A percentile compares a stretch with the other conserved stretches of the same genome.
Conservation (phyloP, 2,888 invertebrate species). For the Helobdella robusta region DNA sequence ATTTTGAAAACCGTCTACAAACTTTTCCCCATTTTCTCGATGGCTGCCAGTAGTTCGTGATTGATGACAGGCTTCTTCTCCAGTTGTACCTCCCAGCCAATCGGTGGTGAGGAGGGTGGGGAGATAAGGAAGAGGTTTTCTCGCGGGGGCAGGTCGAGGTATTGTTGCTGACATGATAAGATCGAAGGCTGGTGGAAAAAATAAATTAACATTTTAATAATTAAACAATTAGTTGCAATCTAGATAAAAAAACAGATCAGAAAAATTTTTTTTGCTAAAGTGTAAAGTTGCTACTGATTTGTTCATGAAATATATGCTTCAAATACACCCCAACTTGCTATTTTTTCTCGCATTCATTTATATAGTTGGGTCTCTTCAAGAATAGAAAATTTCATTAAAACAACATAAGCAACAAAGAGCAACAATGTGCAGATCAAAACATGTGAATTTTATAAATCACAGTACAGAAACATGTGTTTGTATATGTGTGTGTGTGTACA, state of each 20-base stretch:
- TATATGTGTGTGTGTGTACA: too few relatives aligned
- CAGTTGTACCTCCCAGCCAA: slow-evolving; percentile 83
- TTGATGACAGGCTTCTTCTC: slow-evolving; percentile 90
- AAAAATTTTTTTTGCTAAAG: too few relatives aligned
- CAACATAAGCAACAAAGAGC: neutral
- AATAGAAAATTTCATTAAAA: too few relatives aligned
- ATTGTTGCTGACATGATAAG: slow-evolving; percentile 11
- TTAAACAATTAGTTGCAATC: too few relatives aligned
- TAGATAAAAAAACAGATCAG: too few relatives aligned
- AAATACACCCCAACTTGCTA: too few relatives aligned
- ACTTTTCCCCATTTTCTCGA: slow-evolving; percentile 83
- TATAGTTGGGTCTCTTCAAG: too few relatives aligned
- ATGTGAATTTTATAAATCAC: neutral
- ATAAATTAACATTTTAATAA: too few relatives aligned
- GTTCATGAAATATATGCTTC: too few relatives aligned
- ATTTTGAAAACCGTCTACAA: too few relatives aligned
- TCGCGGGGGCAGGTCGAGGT: slow-evolving; percentile 64
- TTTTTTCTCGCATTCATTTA: too few relatives aligned
- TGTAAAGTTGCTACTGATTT: too few relatives aligned
- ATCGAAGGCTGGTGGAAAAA: slow-evolving; percentile 10
- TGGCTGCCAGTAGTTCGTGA: slow-evolving; percentile 82
- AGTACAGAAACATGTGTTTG: neutral
- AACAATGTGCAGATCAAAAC: neutral
- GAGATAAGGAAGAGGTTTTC: slow-evolving; percentile 91
- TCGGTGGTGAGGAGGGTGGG: slow-evolving; percentile 92